These are phyloP conservation scores for Xyliphius kryptos DNA, from an alignment of 2,113 vertebrate species.

Conservation along the genomic window DNA sequence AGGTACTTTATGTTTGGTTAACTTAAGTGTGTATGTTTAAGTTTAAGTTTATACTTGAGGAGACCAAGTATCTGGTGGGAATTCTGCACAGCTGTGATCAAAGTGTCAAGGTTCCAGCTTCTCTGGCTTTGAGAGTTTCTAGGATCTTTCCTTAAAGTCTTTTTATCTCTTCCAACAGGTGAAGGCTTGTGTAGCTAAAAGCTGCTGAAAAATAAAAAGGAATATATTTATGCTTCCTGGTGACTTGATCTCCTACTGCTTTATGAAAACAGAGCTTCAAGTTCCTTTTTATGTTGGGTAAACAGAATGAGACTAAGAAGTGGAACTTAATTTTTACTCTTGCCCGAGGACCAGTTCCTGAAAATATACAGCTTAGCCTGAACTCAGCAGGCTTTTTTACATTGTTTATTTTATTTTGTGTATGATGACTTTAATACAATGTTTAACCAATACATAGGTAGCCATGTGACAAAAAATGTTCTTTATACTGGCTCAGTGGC, in stretches of 20 bases:
- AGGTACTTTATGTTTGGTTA: not conserved
- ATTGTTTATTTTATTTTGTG: not conserved
- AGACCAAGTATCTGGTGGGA: constrained; percentile 17
- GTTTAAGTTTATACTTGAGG: constrained; percentile 5
- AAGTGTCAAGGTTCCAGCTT: constrained; percentile 36
- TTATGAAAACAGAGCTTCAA: constrained; percentile 49
- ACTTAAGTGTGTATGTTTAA: constrained; percentile 8
- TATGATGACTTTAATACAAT: not conserved
- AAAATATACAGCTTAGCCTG: not conserved
- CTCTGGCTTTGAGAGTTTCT: constrained; percentile 46
- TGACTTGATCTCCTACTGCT: constrained; percentile 30
- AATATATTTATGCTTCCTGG: constrained; percentile 34
- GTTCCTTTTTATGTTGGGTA: constrained; percentile 44
- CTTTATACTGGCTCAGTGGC: too few species aligned
- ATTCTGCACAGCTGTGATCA: constrained; percentile 45
- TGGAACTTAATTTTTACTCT: constrained; percentile 45
- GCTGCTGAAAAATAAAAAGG: constrained; percentile 32
- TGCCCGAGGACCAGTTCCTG: constrained; percentile 43
- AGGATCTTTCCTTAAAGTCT: constrained; percentile 46
- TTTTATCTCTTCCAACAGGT: constrained; percentile 28
- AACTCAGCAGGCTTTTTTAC: too few species aligned
- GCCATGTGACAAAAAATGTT: too few species aligned
- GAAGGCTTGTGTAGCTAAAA: constrained; percentile 26
- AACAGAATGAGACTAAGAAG: constrained; percentile 49
- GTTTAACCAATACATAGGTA: too few species aligned